A percentile compares a stretch with the other conserved stretches of the same genome.
phyloP scores from a whole-genome alignment of 2,797 vertebrate species.

The Sebastolobus altivelis region DNA sequence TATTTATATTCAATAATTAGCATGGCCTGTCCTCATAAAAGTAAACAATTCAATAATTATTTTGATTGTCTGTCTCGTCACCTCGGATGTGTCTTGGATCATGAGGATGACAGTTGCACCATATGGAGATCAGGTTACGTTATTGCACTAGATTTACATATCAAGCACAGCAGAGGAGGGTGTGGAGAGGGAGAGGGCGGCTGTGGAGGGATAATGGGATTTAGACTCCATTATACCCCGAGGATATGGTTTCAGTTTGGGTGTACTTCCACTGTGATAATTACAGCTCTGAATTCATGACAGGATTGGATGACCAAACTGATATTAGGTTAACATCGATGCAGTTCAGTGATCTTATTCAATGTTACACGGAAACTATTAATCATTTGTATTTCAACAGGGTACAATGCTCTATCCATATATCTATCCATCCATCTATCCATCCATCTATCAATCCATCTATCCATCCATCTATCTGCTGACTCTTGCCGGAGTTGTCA shows the following conservation, averaged over 20 bases:
- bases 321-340: slow-evolving; percentile 40
- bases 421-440: slow-evolving; percentile 10
- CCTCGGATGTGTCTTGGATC: slow-evolving; percentile 12
- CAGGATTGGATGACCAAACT: slow-evolving; percentile 29
- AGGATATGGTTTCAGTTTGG: slow-evolving; percentile 57
- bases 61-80: not conserved
- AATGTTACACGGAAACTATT: slow-evolving; percentile 24
- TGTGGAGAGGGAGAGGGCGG: not conserved
- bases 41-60: not conserved
- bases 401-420: not conserved
- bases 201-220: slow-evolving; percentile 50
- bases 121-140: slow-evolving; percentile 45
- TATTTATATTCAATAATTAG: not conserved
- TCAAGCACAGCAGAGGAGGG: slow-evolving; percentile 21
- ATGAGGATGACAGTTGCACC: slow-evolving; percentile 43
- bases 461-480: slow-evolving; percentile 23
- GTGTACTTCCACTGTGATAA: slow-evolving; percentile 37
- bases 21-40: not conserved
- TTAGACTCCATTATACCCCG: slow-evolving; percentile 52
- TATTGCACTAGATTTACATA: slow-evolving; percentile 54
- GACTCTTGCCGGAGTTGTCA: not conserved
- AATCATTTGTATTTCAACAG: slow-evolving; percentile 12
- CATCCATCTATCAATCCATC: slow-evolving; percentile 12
- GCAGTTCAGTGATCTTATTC: slow-evolving; percentile 29
- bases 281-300: slow-evolving; percentile 47